Evolutionary conservation across 2,888 invertebrate genomes (phyloP).

Genomic region (Cyrtodaria siliqua): DNA sequence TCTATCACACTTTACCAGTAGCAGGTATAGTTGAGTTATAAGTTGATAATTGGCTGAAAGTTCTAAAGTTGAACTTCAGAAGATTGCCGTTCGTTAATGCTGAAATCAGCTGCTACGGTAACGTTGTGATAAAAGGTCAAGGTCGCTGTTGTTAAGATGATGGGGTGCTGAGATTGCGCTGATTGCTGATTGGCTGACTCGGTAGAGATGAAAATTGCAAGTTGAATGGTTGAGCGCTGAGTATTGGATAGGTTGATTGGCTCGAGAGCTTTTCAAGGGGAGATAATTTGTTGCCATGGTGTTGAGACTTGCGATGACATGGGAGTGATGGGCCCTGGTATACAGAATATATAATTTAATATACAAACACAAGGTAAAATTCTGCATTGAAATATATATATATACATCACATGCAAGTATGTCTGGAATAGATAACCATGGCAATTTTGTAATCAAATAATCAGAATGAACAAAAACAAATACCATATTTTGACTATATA

Average conservation of each 20-base stretch:
- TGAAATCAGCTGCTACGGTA: constrained; percentile 27
- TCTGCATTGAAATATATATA: neutral
- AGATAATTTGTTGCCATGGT: constrained; percentile 55
- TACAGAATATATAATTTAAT: constrained; percentile 41
- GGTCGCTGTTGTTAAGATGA: constrained; percentile 53
- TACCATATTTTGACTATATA: no score
- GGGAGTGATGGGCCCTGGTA: constrained; percentile 53
- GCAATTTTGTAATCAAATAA: no score
- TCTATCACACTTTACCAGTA: no score
- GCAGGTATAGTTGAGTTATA: constrained; percentile 45
- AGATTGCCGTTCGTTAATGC: constrained; percentile 4
- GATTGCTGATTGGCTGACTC: constrained; percentile 40
- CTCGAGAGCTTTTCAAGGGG: constrained; percentile 50
- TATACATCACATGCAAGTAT: no score
- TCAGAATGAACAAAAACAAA: no score
- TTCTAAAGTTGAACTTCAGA: constrained; percentile 26
- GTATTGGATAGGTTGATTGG: constrained; percentile 55
- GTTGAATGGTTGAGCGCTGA: constrained; percentile 54
- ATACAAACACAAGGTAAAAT: constrained; percentile 7
- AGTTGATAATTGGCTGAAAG: constrained; percentile 30
- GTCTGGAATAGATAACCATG: no score
- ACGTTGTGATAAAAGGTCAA: constrained; percentile 48
- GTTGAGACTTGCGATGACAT: constrained; percentile 49
- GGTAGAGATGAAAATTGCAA: constrained; percentile 45
- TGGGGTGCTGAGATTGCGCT: constrained; percentile 49